Evolutionary conservation across 2,888 invertebrate species (phyloP), one percentile per base, ranked within the genome.

Genomic region (Petrophora chlorosata): DNA sequence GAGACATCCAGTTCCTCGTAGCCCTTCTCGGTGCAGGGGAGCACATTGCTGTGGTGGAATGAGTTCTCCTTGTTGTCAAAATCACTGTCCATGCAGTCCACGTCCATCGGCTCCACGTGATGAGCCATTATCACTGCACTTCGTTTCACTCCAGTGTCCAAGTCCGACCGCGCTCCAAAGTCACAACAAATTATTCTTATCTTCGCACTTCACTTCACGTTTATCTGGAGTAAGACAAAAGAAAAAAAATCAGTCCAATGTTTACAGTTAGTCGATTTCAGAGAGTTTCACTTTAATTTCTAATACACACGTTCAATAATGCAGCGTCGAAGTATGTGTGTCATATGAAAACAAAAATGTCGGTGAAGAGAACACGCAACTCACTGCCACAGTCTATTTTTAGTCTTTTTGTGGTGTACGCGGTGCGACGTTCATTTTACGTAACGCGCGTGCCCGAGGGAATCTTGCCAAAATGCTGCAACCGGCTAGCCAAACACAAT

Each of bases 261-360:
- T 83, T 85, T 81, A 85, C 82, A 85, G 73, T 76, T 68, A 78
- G 57, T 52, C 76, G 77, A 73, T 76, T 80, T 76, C 76, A 77
- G 70, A 76, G 70, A 73, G 73, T 88, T 88, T 86, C 85, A 83
- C 88, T 82, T 59, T 64, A 79, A 85, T 87, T 87, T 86, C 86
- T 85, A 85, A 81, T 70, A 72, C 74, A 73, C 73, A 72, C 62
- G n/a, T 67, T n/a, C 16, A 39, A 12, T 56, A 59, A 65, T 63
- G 68, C 73, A 71, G 62, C 73, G 69, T 73, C 73, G 70, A 75
- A 74, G 65, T 81, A 85, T 82, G 84, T 86, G 72, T 85, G 88
- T 89, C 85, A 83, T 70, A 78, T 79, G 73, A 85, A 86, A 88
- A 88, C 86, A 88, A 86, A 87, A 84, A 86, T 82, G 83, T 82